These are phyloP conservation scores for Theonella swinhoei DNA, from an alignment of 37 sponge, comb jelly and placozoan genomes.

Conservation along the genomic window DNA sequence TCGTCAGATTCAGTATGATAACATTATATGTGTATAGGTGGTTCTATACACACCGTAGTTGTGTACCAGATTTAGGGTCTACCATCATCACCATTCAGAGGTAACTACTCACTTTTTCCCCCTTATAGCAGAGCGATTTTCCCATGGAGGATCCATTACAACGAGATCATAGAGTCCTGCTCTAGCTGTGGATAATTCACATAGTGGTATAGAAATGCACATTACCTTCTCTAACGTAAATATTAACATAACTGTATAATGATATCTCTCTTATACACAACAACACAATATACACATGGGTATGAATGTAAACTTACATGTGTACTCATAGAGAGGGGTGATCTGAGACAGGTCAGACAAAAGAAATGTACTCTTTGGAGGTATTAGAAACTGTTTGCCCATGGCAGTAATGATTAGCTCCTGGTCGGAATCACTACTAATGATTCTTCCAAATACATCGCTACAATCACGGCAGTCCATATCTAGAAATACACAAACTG, in stretches of 20 bases:
- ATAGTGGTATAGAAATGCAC: not conserved
- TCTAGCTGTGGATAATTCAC: not conserved
- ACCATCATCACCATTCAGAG: no score
- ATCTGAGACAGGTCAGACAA: constrained; percentile 57
- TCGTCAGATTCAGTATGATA: not conserved
- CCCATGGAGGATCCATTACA: constrained; percentile 87
- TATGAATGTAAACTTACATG: not conserved
- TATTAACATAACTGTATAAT: not conserved
- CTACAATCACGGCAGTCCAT: not conserved
- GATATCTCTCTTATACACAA: not conserved
- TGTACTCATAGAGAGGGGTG: constrained; percentile 11
- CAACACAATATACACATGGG: not conserved
- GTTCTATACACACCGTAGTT: not conserved
- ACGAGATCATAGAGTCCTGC: constrained; percentile 35
- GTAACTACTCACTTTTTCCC: constrained; percentile 53
- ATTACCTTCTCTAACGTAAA: not conserved
- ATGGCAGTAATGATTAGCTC: not conserved
- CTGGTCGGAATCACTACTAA: constrained; percentile 11
- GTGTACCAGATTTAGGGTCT: not conserved
- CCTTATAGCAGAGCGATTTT: constrained; percentile 70
- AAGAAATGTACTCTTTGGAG: constrained; percentile 45
- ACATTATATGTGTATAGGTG: not conserved
- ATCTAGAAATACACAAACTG: no score
- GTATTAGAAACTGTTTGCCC: constrained; percentile 19
- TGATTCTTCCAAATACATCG: constrained; percentile 51